Percentiles rank a stretch among this genome's conserved stretches.
These are phyloP conservation scores for Eretmochelys imbricata DNA, from an alignment of 2,113 vertebrate genomes.

Conservation along the genomic window DNA sequence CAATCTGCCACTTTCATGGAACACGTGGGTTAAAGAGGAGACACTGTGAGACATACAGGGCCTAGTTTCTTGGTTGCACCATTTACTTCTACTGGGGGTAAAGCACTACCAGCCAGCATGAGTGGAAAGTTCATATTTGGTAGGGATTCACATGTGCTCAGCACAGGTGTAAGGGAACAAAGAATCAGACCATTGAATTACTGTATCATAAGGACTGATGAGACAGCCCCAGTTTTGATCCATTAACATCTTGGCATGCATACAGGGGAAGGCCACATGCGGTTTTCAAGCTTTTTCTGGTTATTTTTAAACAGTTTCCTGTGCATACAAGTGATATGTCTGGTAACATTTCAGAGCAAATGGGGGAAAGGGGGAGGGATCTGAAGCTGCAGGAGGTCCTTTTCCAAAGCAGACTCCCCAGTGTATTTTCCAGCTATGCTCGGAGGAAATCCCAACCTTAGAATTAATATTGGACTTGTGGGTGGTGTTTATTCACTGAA, in stretches of 20 bases:
- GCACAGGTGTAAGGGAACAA: background rate
- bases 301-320: background rate
- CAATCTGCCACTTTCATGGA: background rate
- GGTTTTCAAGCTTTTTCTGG: background rate
- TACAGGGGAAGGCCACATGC: background rate
- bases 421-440: background rate
- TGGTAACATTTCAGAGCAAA: accelerated
- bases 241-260: too few species aligned
- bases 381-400: background rate
- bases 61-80: background rate
- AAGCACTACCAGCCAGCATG: background rate
- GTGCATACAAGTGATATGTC: background rate
- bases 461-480: background rate
- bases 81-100: background rate
- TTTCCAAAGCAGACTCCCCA: accelerated
- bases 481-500: accelerated
- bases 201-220: background rate
- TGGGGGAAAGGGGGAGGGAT: accelerated
- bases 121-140: background rate
- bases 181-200: background rate
- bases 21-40: accelerated
- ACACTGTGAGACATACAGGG: background rate
- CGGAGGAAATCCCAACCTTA: background rate
- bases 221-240: accelerated
- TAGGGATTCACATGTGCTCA: background rate